Conservation (phyloP, 2,113 vertebrate species). For the Lagopus leucura region DNA sequence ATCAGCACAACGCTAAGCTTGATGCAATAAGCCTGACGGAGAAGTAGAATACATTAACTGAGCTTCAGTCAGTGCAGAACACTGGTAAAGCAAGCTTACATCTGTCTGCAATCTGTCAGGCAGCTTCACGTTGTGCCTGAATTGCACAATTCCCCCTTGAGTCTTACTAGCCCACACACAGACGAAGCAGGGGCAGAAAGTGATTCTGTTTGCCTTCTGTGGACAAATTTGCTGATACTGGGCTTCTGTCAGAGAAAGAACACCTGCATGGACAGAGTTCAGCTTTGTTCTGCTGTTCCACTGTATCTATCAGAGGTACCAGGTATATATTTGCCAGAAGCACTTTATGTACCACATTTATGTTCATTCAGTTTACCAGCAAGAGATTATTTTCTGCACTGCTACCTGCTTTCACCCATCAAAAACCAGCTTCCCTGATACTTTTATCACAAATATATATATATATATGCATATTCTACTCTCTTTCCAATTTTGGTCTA, state of each 20-base stretch:
- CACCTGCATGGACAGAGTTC: not conserved
- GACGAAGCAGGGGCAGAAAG: constrained; percentile 21
- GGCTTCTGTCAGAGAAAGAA: not conserved
- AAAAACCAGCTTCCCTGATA: not conserved
- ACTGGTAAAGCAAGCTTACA: constrained; percentile 51
- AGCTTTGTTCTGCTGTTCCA: not conserved
- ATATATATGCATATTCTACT: not conserved
- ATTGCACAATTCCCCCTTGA: not conserved
- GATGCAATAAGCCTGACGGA: constrained; percentile 24
- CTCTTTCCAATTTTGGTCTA: not conserved
- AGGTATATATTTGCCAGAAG: not conserved
- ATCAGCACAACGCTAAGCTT: constrained; percentile 51
- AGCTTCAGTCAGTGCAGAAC: constrained; percentile 40
- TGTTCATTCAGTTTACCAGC: not conserved
- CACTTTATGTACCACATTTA: not conserved
- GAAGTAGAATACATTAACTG: constrained; percentile 55
- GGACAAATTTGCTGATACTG: not conserved
- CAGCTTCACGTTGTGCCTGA: constrained; percentile 30
- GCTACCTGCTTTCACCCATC: not conserved
- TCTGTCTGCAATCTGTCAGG: constrained; percentile 65
- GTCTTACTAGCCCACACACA: constrained; percentile 29
- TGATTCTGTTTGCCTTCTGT: not conserved
- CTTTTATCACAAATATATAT: not conserved
- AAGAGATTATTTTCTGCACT: not conserved
- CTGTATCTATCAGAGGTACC: not conserved